Conservation (phyloP, 2,113 vertebrate genomes). For the Pungitius pungitius region DNA sequence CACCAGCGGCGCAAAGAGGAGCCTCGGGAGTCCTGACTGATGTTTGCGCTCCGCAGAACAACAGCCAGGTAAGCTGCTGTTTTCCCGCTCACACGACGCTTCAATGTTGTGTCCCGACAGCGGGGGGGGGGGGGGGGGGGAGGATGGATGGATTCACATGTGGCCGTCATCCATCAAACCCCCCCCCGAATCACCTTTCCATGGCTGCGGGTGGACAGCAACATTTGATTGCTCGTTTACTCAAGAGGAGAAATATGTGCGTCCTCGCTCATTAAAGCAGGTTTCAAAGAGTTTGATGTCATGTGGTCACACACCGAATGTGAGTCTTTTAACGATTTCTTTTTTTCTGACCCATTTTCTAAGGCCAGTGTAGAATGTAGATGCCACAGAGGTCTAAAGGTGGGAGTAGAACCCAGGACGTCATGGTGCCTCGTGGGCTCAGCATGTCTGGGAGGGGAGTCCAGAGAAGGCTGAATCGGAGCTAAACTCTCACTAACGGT, state of each 20-base stretch:
- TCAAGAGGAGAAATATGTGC: conserved; percentile 38
- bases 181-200: conserved; percentile 18
- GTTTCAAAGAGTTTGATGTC: conserved; percentile 43
- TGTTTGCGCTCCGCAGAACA: background rate
- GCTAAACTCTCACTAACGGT: background rate
- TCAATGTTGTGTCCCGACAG: background rate
- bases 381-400: background rate
- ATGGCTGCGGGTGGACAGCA: conserved; percentile 2
- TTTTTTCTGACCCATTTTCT: too few relatives aligned
- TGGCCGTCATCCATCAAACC: conserved; percentile 5
- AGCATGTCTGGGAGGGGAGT: background rate
- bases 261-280: conserved; percentile 45
- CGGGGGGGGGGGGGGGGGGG: too few relatives aligned
- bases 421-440: background rate
- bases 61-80: conserved; percentile 4
- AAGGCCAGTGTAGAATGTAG: background rate
- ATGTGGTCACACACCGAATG: conserved; percentile 5
- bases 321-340: too few relatives aligned
- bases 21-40: background rate
- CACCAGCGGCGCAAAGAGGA: background rate
- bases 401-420: background rate
- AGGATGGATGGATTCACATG: conserved; percentile 10
- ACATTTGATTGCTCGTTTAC: conserved; percentile 44
- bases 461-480: background rate
- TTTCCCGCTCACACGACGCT: background rate